Conservation (phyloP, 2,797 vertebrate species). For the Gallinago nigripennis region DNA sequence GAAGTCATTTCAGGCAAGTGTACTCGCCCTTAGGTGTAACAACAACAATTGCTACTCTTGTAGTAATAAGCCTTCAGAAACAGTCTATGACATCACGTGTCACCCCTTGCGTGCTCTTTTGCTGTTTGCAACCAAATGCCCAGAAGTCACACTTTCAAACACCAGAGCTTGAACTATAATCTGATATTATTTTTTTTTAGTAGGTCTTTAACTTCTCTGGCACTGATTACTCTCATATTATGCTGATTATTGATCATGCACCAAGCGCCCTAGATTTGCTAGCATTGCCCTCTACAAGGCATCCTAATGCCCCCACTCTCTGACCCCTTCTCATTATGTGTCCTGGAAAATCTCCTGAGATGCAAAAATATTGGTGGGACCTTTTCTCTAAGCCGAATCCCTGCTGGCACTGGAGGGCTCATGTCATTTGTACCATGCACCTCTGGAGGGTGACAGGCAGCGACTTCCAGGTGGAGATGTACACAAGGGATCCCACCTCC, state of each 20-base stretch:
- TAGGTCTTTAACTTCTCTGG: background rate
- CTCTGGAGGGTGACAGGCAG: background rate
- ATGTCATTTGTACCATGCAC: background rate
- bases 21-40: background rate
- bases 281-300: background rate
- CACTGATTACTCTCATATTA: background rate
- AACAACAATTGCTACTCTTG: background rate
- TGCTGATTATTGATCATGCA: background rate
- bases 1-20: background rate
- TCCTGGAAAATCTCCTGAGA: background rate
- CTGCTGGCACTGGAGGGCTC: background rate
- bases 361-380: background rate
- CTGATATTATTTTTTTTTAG: background rate
- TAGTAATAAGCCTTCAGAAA: background rate
- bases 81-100: background rate
- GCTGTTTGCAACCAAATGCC: background rate
- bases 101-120: background rate
- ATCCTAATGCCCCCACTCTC: background rate
- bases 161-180: background rate
- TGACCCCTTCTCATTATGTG: background rate
- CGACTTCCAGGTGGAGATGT: background rate
- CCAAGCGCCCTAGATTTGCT: background rate
- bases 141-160: background rate
- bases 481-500: background rate
- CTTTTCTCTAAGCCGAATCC: background rate